phyloP scores from a whole-genome alignment of 2,113 vertebrate genomes.

The Sitta europaea region DNA sequence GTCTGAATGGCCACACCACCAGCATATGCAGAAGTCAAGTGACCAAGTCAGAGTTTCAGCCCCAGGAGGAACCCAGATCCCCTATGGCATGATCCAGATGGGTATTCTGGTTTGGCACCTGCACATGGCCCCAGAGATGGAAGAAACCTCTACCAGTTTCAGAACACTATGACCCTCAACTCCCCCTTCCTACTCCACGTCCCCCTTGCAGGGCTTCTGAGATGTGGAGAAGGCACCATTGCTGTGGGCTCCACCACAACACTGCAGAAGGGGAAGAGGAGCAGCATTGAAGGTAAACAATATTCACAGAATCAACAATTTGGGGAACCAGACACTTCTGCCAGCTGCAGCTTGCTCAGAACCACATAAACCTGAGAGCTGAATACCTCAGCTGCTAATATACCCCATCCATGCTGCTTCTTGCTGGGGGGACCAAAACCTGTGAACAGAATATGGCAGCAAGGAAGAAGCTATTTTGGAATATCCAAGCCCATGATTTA shows the following conservation, averaged over 20 bases:
- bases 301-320: neutral
- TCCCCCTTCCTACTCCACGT: neutral
- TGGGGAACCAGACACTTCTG: neutral
- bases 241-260: neutral
- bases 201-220: rapidly evolving
- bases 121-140: neutral
- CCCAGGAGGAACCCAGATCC: neutral
- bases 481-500: neutral
- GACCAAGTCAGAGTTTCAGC: neutral
- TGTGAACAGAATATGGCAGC: rapidly evolving
- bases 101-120: neutral
- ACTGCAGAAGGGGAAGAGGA: neutral
- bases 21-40: neutral
- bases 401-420: neutral
- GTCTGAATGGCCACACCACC: neutral
- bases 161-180: rapidly evolving
- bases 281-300: neutral
- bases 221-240: neutral
- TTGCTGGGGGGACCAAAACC: neutral
- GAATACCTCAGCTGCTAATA: neutral
- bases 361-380: neutral
- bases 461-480: neutral
- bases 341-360: neutral
- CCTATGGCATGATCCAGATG: neutral
- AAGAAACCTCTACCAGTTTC: neutral